Base-by-base conservation (phyloP, 1,140 invertebrate species). In the honey bee (Apis mellifera) region DNA sequence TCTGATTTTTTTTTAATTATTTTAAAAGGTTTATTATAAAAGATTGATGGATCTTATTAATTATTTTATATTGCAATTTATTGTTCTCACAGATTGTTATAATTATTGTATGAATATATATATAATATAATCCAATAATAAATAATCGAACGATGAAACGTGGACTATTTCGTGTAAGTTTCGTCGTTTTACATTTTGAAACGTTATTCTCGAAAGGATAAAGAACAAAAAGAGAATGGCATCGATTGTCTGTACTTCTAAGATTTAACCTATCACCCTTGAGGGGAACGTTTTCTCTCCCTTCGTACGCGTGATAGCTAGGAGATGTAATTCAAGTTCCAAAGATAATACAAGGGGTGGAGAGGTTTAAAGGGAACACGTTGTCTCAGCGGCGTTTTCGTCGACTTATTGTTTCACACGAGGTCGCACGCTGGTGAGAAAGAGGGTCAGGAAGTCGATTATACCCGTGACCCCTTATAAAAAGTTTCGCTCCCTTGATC, bases 301-400 rank as follows among this genome's bases (percentile, higher is more conserved):
- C 23, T n/a, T 13, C 11, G n/a, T 19, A 52, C 68, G 15, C 48
- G 68, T 21, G 48, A 55, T 55, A 71, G 52, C 52, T 13, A 19
- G 23, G 50, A 54, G 69, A 74, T 74, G 55, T 74, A 74, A 74
- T 74, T 60, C 55, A 74, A 48, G 42, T 59, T 60, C n/a, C 57
- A 50, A 23, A 42, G 55, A 60, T 60, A 74, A 60, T 32, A 50
- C 17, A 23, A 26, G 13, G 9, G 48, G n/a, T 3, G 11, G 11
- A 21, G 11, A 1, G 23, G 17, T 71, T 71, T 26, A 23, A 54
- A 26, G 11, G 23, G 60, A 60, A 74, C 32, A 48, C 50, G 50
- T 13, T 12, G 23, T n/a, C 13, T 19, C 50, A 32, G 2, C 21
- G 71, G 32, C 69, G 26, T 17, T 54, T 55, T 26, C 69, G 9